Evolutionary conservation across 1,140 invertebrate genomes (phyloP).

Genomic region (Drosophila kanapiae): DNA sequence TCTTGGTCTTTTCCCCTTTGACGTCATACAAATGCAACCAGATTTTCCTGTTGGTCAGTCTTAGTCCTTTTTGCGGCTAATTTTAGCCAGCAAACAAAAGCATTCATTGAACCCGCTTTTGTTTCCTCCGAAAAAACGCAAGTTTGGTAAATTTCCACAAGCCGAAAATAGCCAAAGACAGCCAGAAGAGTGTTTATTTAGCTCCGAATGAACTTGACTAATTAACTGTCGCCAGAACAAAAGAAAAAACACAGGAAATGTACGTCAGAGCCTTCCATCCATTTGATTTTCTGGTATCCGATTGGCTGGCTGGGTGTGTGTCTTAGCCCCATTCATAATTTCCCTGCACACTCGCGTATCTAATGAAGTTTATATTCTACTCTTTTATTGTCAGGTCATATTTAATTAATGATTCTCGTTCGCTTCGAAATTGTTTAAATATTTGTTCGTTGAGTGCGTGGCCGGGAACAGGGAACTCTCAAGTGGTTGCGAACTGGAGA

Average conservation of each 20-base stretch:
- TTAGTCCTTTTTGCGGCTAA: constrained; percentile 17
- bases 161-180: constrained; percentile 50
- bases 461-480: constrained; percentile 22
- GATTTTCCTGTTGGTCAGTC: constrained; percentile 38
- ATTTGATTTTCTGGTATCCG: background rate
- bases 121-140: background rate
- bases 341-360: background rate
- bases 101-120: constrained; percentile 37
- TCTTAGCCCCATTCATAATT: constrained; percentile 38
- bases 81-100: constrained; percentile 52
- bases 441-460: constrained; percentile 31
- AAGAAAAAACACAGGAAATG: constrained; percentile 42
- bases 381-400: constrained; percentile 75
- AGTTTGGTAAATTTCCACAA: constrained; percentile 40
- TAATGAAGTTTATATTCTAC: constrained; percentile 13
- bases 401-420: constrained; percentile 74
- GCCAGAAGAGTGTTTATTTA: constrained; percentile 36
- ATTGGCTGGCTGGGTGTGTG: background rate
- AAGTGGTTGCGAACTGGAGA: constrained; percentile 12
- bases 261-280: constrained; percentile 15
- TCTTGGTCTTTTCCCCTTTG: constrained; percentile 35
- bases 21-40: constrained; percentile 63
- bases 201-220: constrained; percentile 34
- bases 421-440: constrained; percentile 46
- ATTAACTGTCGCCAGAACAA: constrained; percentile 38